Base-by-base conservation (phyloP, 1,140 invertebrate genomes). In the Lucilia cuprina region DNA sequence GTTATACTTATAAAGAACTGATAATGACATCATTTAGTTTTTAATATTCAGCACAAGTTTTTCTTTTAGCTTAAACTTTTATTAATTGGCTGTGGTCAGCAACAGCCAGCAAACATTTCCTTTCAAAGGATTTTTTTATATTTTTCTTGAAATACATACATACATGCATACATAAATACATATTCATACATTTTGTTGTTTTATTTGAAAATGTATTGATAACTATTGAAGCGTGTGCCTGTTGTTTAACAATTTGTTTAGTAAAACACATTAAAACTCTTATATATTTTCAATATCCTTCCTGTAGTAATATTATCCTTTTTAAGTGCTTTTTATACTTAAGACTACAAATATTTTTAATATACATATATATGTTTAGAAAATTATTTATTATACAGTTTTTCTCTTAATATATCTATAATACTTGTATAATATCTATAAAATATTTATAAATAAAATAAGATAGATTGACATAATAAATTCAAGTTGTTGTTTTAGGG, bases 251-350 rank as follows among this genome's bases (percentile, higher is more conserved):
- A 60, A 60, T 60, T 60, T 60, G 5, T 17, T 10, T 17, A n/a
- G n/a, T n/a, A 60, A 60, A 60, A 60, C 55, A 17, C 55, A 60
- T 60, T 60, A 60, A 55, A 60, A n/a, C n/a, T n/a, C 55, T 41
- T 41, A 12, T 12, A 60, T 17, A 60, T 60, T 60, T 60, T 60
- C 55, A 60, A 60, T 60, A 60, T 60, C 55, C 55, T 60, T 60
- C 55, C 65, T 70, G 65, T 25, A 70, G 65, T 25, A 70, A 70
- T 70, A 70, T 70, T 70, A 70, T 21, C 65, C 21, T 70, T 70
- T 70, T 21, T 21, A 70, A 70, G 65, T 70, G 65, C 7, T 70
- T 41, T 41, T 8, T 41, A 41, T 41, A 41, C 50, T 55, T 55
- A 55, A 55, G 50, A 55, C 41, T 10, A 41, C 41, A 41, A 30